Base-by-base conservation (phyloP, 2,888 invertebrate species). In the Willowsia nigromaculata region DNA sequence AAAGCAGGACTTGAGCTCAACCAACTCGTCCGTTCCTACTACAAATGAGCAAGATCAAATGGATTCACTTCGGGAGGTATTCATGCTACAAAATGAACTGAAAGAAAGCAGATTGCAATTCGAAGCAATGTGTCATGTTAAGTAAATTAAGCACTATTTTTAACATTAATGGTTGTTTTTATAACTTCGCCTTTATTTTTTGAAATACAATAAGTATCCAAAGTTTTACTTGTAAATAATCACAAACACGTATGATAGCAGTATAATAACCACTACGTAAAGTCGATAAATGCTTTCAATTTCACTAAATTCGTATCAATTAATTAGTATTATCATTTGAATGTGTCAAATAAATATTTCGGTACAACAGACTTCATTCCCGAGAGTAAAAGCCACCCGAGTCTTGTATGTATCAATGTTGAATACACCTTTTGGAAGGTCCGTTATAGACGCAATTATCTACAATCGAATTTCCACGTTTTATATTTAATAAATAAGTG, bases 371-470 rank as follows among this genome's bases (percentile, higher is more conserved):
- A 91, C 90, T 50, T 84, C 85, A 27, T 85, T 65, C 22, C 88
- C 86, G 0, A 83, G 22, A 43, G 83, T 88, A 18, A 90, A 50
- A 0, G 33, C 62, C 11, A 90, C 33, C 47, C 89, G 87, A 0
- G 65, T 74, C 1, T 76, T 78, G 30, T 40, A 56, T 27, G 80
- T 85, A 18, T 95, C 96, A 80, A 96, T 93, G 27, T 94, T 94
- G 93, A 95, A 95, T 82, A 96, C 94, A 15, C 95, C 95, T 25
- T 95, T 95, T 2, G 94, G 94, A 83, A 96, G 94, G 91, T 95
- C 95, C 92, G 94, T 94, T 85, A 96, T 94, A 22, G 94, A 93
- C 87, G 95, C 95, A 89, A 95, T 93, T 0, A 95, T 95, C 96
- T 96, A 94, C 86, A 94, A 94, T 90, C 4, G 9, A 71, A 47